Evolutionary conservation across 2,113 vertebrate genomes (phyloP), one percentile per base, ranked within the genome.

Genomic region (Microcebus jonahi): DNA sequence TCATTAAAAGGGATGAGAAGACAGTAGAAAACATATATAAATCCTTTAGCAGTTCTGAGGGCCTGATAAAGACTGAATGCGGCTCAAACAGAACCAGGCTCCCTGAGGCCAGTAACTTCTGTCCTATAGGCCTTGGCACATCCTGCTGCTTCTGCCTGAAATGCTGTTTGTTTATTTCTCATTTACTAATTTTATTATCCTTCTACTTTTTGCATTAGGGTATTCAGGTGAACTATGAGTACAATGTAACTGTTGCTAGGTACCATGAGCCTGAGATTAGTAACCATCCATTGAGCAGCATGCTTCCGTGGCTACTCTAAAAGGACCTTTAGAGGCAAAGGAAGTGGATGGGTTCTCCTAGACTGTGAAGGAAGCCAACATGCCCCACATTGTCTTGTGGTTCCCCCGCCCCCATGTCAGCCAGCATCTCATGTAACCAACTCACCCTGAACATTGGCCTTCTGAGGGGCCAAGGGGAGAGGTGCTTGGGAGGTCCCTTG

Each of bases 111-210:
- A 11, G 5, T 11, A 14, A 0, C 70, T 83, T 86, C 50, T 68
- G 20, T 12, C 21, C 36, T 11, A 4, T 2, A n/a, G 39, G n/a
- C 3, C 15, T 83, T 31, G 39, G 12, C 7, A 10, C 1, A 0
- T 21, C 9, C 36, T 84, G 45, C 20, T 90, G 76, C 34, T 45
- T 80, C 8, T n/a, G 67, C 15, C 57, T 89, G 34, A 79, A 80
- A 76, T 39, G 31, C 2, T 39, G 2, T 10, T 42, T 61, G 9
- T 55, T 71, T 53, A n/a, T n/a, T 79, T 88, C 61, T 50, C 1
- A 0, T 79, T 75, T 25, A 23, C 59, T 91, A 39, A 70, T 45
- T 94, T 27, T 75, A 91, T 77, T 92, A 61, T 55, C 21, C 10
- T n/a, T 15, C n/a, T 85, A 7, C 5, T 25, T 79, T 92, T 90